Evolutionary conservation across 2,797 vertebrate species (phyloP).

Genomic region (Netta rufina): DNA sequence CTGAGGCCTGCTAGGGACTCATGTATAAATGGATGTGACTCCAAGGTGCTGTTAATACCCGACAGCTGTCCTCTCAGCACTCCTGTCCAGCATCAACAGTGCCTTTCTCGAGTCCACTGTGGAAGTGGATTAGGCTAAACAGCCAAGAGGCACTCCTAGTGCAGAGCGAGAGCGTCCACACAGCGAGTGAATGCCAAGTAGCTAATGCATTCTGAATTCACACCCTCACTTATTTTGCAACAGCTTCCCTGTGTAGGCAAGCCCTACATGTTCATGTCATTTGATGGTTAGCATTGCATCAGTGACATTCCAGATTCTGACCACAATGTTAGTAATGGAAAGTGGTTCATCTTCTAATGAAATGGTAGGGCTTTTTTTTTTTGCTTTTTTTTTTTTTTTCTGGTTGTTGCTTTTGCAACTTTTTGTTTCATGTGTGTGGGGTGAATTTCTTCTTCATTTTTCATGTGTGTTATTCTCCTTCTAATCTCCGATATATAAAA

Average conservation of each 20-base stretch:
- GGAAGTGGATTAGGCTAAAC: constrained; percentile 29
- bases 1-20: background rate
- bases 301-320: constrained; percentile 71
- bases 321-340: constrained; percentile 72
- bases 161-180: constrained; percentile 25
- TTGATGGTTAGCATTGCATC: constrained; percentile 73
- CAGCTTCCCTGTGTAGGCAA: constrained; percentile 72
- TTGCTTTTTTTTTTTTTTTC: background rate
- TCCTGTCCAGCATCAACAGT: background rate
- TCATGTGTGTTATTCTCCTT: constrained; percentile 5
- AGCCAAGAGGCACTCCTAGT: constrained; percentile 45
- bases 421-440: constrained; percentile 56
- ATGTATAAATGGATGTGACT: background rate
- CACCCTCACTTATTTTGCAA: constrained; percentile 67
- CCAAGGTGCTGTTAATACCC: background rate
- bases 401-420: constrained; percentile 58
- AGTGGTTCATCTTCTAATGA: constrained; percentile 71
- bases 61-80: background rate
- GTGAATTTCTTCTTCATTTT: constrained; percentile 38
- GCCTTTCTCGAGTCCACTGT: constrained; percentile 5
- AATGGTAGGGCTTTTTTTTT: background rate
- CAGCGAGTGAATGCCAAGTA: constrained; percentile 17
- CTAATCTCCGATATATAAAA: constrained; percentile 1
- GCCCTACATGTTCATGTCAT: constrained; percentile 65
- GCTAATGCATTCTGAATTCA: constrained; percentile 54